Evolutionary conservation across 2,797 vertebrate genomes (phyloP).

Genomic region (Characodon lateralis): DNA sequence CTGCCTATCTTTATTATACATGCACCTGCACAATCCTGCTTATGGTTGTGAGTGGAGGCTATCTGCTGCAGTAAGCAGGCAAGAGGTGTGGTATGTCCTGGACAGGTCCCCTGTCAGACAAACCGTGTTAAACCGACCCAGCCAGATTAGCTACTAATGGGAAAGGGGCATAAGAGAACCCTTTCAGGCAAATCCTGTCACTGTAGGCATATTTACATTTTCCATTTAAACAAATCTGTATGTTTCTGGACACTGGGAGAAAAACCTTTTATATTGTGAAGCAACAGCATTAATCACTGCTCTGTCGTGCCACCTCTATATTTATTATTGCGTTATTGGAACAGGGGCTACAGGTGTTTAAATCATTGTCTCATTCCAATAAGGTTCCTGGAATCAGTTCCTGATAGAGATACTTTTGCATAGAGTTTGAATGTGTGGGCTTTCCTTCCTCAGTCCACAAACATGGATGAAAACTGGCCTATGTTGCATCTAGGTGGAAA

Average conservation of each 20-base stretch:
- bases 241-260: neutral
- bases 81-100: neutral
- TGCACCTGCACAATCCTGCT: neutral
- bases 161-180: neutral
- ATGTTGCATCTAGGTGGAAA: no score
- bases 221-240: neutral
- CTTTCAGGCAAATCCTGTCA: neutral
- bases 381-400: neutral
- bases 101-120: neutral
- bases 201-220: neutral
- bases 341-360: neutral
- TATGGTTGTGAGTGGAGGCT: neutral
- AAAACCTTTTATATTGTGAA: neutral
- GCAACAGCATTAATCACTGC: neutral
- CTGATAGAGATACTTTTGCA: no score
- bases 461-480: no score
- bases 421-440: no score
- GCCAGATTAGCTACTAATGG: no score
- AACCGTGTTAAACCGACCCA: no score
- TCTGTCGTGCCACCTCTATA: neutral
- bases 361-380: neutral
- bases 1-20: neutral
- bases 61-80: neutral
- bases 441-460: no score
- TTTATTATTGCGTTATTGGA: neutral